Evolutionary conservation across 2,888 invertebrate genomes (phyloP).

Genomic region (Andrena flavipes): DNA sequence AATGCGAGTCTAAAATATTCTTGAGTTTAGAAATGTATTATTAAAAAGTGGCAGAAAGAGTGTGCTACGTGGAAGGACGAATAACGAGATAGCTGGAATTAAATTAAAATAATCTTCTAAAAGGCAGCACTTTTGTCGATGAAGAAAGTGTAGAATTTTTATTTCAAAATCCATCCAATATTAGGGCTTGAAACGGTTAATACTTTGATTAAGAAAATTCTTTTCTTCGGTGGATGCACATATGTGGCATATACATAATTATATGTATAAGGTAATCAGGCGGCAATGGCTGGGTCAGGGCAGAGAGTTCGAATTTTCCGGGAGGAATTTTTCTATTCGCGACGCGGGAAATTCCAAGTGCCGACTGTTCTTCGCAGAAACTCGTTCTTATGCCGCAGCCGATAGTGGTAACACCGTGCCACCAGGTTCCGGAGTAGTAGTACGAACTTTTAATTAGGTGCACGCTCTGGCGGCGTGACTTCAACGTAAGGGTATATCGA

Average conservation of each 20-base stretch:
- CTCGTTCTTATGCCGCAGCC: conserved; percentile 49
- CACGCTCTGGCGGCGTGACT: conserved; percentile 55
- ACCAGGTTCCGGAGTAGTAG: conserved; percentile 37
- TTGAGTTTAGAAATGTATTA: no score
- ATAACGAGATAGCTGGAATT: not conserved
- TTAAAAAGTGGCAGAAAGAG: no score
- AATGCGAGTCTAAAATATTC: no score
- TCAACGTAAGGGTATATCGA: conserved; percentile 48
- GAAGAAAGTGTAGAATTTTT: not conserved
- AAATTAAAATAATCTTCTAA: not conserved
- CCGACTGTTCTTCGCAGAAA: conserved; percentile 45
- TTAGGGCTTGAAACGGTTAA: no score
- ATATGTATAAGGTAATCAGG: not conserved
- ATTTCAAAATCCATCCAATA: not conserved
- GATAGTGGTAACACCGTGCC: conserved; percentile 48
- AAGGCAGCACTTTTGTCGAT: not conserved
- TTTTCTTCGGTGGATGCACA: not conserved
- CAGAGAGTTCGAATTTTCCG: conserved; percentile 26
- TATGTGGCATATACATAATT: not conserved
- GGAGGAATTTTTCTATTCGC: conserved; percentile 40
- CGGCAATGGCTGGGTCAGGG: not conserved
- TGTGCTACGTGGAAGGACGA: no score
- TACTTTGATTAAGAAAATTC: not conserved
- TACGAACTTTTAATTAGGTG: conserved; percentile 69
- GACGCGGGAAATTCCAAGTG: conserved; percentile 33